A percentile compares a stretch with the other conserved stretches of the same genome.
Evolutionary conservation across 2,797 vertebrate genomes (phyloP).

Genomic region (Bovichtus diacanthus): DNA sequence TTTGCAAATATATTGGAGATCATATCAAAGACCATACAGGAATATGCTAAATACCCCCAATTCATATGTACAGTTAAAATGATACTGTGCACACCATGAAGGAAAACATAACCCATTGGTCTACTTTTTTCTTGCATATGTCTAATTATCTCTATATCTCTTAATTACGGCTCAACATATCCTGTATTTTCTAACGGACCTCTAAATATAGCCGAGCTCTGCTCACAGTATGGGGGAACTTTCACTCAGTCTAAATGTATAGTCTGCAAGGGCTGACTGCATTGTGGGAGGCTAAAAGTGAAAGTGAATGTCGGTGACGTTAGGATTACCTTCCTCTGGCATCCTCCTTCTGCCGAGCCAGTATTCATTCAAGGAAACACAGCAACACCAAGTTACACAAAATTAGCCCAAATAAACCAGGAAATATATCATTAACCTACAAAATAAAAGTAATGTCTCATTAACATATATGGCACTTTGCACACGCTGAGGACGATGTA

Average conservation of each 20-base stretch:
- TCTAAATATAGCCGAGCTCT: background rate
- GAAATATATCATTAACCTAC: background rate
- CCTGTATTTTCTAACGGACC: background rate
- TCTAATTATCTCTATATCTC: background rate
- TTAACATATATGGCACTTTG: background rate
- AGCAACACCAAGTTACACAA: background rate
- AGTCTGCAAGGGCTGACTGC: background rate
- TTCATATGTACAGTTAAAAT: background rate
- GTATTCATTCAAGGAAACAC: constrained; percentile 63
- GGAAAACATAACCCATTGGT: background rate
- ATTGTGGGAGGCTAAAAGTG: constrained; percentile 1
- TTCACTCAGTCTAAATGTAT: background rate
- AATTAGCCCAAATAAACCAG: background rate
- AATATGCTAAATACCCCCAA: background rate
- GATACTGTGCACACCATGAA: background rate
- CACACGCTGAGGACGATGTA: too few species aligned
- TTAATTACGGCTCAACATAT: background rate
- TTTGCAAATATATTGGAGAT: background rate
- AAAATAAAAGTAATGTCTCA: constrained; percentile 23
- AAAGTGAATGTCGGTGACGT: constrained; percentile 24
- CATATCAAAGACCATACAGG: background rate
- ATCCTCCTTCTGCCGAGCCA: background rate
- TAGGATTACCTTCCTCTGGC: constrained; percentile 16
- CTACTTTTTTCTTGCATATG: background rate
- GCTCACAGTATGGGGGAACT: background rate